Conservation (phyloP, 2,797 vertebrate genomes). For the Mus caroli region DNA sequence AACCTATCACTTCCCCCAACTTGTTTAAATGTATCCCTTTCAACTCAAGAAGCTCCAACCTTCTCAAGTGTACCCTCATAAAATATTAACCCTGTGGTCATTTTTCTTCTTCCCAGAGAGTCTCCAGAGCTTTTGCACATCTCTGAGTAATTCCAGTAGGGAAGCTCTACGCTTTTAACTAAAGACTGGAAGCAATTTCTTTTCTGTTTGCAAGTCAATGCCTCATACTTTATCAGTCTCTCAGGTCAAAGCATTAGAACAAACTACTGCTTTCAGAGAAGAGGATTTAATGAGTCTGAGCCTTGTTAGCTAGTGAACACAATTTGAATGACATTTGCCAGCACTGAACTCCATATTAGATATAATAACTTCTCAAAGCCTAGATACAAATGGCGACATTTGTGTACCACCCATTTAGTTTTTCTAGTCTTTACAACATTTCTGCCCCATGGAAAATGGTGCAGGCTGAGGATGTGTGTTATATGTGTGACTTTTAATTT, state of each 20-base stretch:
- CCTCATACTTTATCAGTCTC: neutral
- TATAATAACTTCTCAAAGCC: neutral
- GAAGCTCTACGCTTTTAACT: neutral
- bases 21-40: conserved; percentile 38
- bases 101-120: neutral
- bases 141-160: neutral
- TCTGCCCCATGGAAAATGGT: neutral
- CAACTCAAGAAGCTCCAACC: neutral
- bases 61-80: neutral
- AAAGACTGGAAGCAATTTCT: conserved; percentile 22
- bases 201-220: conserved; percentile 5
- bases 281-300: neutral
- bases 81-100: neutral
- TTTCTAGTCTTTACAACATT: neutral
- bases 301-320: neutral
- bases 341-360: neutral
- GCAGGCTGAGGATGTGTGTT: neutral
- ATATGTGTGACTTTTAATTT: neutral
- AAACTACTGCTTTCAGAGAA: neutral
- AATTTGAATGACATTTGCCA: neutral
- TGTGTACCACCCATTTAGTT: neutral
- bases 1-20: neutral
- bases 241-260: neutral
- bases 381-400: neutral
- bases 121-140: neutral